Percentiles rank a stretch among this genome's conserved stretches.
phyloP scores from a whole-genome alignment of 2,797 vertebrate genomes.

The Discoglossus pictus region DNA sequence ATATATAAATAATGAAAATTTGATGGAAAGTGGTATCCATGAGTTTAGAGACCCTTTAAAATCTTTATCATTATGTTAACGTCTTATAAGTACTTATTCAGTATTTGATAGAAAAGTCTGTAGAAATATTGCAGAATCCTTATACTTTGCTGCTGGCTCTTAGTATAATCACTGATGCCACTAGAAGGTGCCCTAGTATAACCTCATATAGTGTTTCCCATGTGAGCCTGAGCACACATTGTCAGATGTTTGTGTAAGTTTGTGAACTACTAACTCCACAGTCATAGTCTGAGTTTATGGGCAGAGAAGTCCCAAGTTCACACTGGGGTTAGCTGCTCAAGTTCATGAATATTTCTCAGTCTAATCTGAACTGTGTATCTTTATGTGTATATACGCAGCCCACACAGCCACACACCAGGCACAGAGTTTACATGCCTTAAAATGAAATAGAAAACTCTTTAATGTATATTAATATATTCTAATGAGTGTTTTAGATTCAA shows the following conservation, averaged over 20 bases:
- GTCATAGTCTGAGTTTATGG: conserved; percentile 17
- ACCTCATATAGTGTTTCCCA: too few species aligned
- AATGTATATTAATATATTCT: background rate
- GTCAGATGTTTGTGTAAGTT: conserved; percentile 5
- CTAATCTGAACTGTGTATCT: conserved; percentile 36
- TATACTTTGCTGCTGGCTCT: background rate
- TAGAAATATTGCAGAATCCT: background rate
- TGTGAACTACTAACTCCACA: conserved; percentile 6
- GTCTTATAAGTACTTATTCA: too few species aligned
- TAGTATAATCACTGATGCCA: too few species aligned
- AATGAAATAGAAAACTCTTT: background rate
- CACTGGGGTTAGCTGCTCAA: conserved; percentile 29
- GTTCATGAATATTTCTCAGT: conserved; percentile 33
- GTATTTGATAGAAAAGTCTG: too few species aligned
- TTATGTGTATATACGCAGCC: conserved; percentile 26
- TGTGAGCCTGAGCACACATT: too few species aligned
- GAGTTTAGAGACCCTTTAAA: too few species aligned
- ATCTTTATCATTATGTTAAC: too few species aligned
- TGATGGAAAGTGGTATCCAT: too few species aligned
- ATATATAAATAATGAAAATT: too few species aligned
- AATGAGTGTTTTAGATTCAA: background rate
- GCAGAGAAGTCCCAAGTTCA: conserved; percentile 28
- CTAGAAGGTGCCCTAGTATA: too few species aligned
- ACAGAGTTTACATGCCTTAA: background rate
- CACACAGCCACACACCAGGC: conserved; percentile 33